phyloP scores from a whole-genome alignment of 2,797 vertebrate species.

The Anolis apletophallus region DNA sequence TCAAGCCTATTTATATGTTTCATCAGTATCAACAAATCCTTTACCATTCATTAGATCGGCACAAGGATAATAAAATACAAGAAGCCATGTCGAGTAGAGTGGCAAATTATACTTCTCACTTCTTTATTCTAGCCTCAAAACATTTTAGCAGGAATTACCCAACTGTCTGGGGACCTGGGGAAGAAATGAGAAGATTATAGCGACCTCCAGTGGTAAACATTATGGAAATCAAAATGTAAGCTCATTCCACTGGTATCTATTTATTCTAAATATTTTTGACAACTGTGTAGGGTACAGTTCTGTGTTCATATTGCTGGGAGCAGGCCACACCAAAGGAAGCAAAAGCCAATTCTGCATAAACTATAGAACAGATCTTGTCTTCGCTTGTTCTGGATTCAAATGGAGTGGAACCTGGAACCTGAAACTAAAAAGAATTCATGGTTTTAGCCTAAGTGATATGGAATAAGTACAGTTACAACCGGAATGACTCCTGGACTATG shows the following conservation, averaged over 20 bases:
- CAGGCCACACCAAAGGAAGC: background rate
- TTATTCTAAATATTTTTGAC: background rate
- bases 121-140: background rate
- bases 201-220: constrained; percentile 75
- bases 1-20: background rate
- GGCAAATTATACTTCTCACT: background rate
- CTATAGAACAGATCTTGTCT: background rate
- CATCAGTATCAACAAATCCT: background rate
- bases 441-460: too few species aligned
- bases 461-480: too few species aligned
- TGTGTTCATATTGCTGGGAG: too few species aligned
- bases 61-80: background rate
- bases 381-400: background rate
- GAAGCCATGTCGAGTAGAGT: background rate
- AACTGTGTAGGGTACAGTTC: background rate
- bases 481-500: too few species aligned
- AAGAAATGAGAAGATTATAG: constrained; percentile 50
- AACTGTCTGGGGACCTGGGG: background rate
- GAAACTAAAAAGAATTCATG: too few species aligned
- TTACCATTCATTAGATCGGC: background rate
- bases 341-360: background rate
- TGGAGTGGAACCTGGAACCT: too few species aligned
- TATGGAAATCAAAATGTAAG: constrained; percentile 17
- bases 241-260: background rate
- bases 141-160: background rate